These are phyloP conservation scores for Caranx ignobilis DNA, from an alignment of 2,113 vertebrate genomes.

Conservation along the genomic window DNA sequence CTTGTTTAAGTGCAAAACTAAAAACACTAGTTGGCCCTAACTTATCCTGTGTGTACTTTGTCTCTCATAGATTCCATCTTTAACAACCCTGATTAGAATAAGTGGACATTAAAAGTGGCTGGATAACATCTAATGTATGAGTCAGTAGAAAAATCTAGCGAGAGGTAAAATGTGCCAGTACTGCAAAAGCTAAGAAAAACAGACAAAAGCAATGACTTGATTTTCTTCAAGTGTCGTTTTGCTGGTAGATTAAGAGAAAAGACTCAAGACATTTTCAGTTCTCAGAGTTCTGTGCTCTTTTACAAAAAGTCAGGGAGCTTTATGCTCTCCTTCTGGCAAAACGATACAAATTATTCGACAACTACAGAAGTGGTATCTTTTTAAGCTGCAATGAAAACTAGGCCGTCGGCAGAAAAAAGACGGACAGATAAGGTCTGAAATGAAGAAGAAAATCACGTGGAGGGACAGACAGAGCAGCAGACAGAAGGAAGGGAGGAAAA, in stretches of 20 bases:
- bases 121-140: neutral
- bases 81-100: neutral
- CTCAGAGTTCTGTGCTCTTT: slow-evolving; percentile 28
- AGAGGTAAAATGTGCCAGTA: neutral
- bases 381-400: slow-evolving; percentile 47
- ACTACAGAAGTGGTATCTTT: slow-evolving; percentile 29
- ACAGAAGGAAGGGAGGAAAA: neutral
- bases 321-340: slow-evolving; percentile 43
- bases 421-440: slow-evolving; percentile 27
- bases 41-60: neutral
- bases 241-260: neutral
- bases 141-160: neutral
- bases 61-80: neutral
- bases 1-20: neutral
- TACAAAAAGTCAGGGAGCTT: slow-evolving; percentile 22
- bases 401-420: slow-evolving; percentile 30
- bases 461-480: slow-evolving; percentile 5
- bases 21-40: neutral
- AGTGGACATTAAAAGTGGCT: neutral
- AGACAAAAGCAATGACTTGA: neutral
- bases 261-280: slow-evolving; percentile 3
- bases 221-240: neutral
- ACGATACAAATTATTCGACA: slow-evolving; percentile 50
- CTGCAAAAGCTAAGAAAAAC: neutral
- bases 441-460: slow-evolving; percentile 15